Base-by-base conservation (phyloP, 2,113 vertebrate species). In the Ageneiosus marmoratus region DNA sequence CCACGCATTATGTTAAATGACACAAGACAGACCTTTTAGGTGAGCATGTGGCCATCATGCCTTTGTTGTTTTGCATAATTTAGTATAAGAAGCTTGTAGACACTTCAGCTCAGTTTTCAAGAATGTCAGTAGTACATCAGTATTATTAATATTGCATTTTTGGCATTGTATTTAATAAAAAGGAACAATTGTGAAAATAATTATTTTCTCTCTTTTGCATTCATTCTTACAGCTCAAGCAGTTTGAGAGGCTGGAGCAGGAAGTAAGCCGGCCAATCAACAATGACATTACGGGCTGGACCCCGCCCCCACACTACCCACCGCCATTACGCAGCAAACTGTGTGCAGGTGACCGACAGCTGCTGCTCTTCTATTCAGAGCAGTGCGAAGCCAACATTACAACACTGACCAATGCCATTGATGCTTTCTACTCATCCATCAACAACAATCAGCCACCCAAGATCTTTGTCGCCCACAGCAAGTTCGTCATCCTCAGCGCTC, bases 391-490 rank as follows among this genome's bases (percentile, higher is more conserved):
- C 86, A 98, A 98, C 89, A 94, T 98, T 88, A 97, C 96, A 86
- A 96, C 96, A 0, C 93, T 99, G 76, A 97, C 96, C 89, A 97
- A 98, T 0, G 98, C 97, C 0, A 95, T 98, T 0, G 98, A 98
- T 0, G 97, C 97, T 90, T 99, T 99, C 92, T 96, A 96, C 90
- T 95, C 94, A 0, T 95, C 98, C 0, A 93, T 99, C 89, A 94
- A 93, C 91, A 95, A 94, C 91, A 99, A 98, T 92, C 98, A 99
- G 87, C 97, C 97, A 0, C 98, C 98, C 74, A 99, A 97, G 92
- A 98, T 99, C 89, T 99, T 99, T 0, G 98, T 99, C 88, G 97
- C 98, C 0, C 98, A 99, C 93, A 98, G 97, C 95, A 99, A 99
- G 87, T 98, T 99, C 0, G 96, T 99, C 92, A 99, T 99, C 90